Evolutionary conservation across 30 jellyfish, hydroid and myxozoan species (phyloP), one percentile per base, ranked within the genome.

Genomic region (Turritopsis dohrnii): DNA sequence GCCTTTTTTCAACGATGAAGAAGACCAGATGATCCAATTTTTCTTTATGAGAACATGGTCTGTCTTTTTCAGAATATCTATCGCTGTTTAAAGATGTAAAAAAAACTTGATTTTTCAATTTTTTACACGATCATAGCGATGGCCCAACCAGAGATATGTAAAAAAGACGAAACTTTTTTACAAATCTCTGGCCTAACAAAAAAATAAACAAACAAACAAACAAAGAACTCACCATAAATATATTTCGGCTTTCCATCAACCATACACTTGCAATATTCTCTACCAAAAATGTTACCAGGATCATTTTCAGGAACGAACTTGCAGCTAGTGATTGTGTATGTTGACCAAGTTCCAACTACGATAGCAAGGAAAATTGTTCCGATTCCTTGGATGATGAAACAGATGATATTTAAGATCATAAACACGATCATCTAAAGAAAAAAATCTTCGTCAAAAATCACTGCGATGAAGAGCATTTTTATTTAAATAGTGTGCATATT

Each of bases 391-490:
- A 92, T 52, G 20, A 92, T 53, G 83, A 83, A 92, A 72, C 94
- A 81, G 75, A 92, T 73, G 72, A 92, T 92, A 86, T 92, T 92
- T 19, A 92, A 69, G 16, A 92, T 88, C 97, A 92, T 92, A 83
- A 82, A 91, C 0, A 85, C 96, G 53, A 91, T 80, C 97, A 91
- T 91, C 97, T 91, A 76, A 41, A 41, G 13, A 41, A n/a, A n/a
- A n/a, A n/a, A n/a, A n/a, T n/a, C n/a, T n/a, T n/a, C n/a, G n/a
- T n/a, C n/a, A n/a, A n/a, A n/a, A n/a, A n/a, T n/a, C n/a, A n/a
- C n/a, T n/a, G n/a, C n/a, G n/a, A n/a, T n/a, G n/a, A n/a, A n/a
- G n/a, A n/a, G n/a, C n/a, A n/a, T n/a, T n/a, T n/a, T n/a, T n/a
- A n/a, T n/a, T n/a, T n/a, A n/a, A n/a, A n/a, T n/a, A n/a, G n/a